Base-by-base conservation (phyloP, 2,888 invertebrate genomes). In the Brachycybe producta region DNA sequence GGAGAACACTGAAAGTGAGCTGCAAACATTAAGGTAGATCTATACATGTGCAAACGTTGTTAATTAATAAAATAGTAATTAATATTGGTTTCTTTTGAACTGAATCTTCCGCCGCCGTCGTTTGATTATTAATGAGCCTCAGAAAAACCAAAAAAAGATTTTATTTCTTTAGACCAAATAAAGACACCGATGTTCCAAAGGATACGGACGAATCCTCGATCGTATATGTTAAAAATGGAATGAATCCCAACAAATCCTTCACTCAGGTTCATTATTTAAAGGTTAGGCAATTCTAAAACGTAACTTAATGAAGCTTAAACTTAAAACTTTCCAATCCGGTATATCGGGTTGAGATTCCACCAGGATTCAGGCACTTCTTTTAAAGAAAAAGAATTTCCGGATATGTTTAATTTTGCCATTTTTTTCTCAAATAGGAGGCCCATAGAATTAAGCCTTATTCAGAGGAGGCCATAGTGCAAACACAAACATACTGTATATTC, bases 211-310 rank as follows among this genome's bases (percentile, higher is more conserved):
- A 52, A 19, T 52, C 52, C 5, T 47, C 54, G 1, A 41, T 56
- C 1, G 51, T 51, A 24, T 63, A 55, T 58, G 61, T 66, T 2
- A 65, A 63, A 52, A 65, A 70, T 61, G 70, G 69, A 3, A 61
- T 67, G 55, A 67, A 67, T 38, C 63, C 66, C 5, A 60, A 64
- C 5, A 69, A 69, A 56, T 58, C 61, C 23, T 67, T 67, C 52
- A 63, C 65, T 50, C 67, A 69, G 53, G 65, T 69, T 13, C 70
- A 70, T 56, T 70, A 70, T 54, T 57, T 70, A 11, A 70, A 70
- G 61, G 66, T 66, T 45, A 51, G 53, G 45, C 5, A 3, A 26
- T 38, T 4, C 4, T 5, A 13, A 28, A 42, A 2, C 13, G 13
- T 27, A 26, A 19, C 7, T 21, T 15, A 28, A 17, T n/a, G 23